A percentile compares a stretch with the other conserved stretches of the same genome.
Evolutionary conservation across 2,888 invertebrate species (phyloP).

Genomic region (Lithophane leautieri): DNA sequence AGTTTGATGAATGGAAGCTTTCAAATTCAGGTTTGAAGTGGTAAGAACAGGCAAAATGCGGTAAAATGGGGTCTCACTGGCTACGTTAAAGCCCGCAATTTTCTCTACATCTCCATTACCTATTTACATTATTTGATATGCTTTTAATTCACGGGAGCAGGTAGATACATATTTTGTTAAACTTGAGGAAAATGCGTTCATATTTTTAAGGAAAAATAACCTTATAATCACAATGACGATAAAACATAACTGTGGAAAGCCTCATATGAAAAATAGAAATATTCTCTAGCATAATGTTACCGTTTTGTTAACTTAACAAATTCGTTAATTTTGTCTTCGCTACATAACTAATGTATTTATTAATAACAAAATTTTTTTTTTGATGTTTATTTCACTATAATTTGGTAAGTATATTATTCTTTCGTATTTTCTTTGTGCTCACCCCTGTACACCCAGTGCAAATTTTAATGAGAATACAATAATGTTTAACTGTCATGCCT

Average conservation of each 20-base stretch:
- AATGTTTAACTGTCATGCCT: not conserved
- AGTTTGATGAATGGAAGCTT: conserved; percentile 59
- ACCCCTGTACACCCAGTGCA: conserved; percentile 64
- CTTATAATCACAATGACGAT: conserved; percentile 17
- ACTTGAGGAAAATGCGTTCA: conserved; percentile 30
- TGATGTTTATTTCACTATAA: conserved; percentile 1
- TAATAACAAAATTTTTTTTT: conserved; percentile 11
- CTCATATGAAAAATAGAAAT: conserved; percentile 20
- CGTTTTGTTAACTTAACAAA: not conserved
- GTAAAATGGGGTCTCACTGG: conserved; percentile 34
- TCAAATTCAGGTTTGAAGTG: conserved; percentile 49
- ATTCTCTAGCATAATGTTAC: conserved; percentile 1
- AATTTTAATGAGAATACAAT: conserved; percentile 34
- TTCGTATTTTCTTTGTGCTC: conserved; percentile 30
- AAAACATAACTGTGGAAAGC: conserved; percentile 11
- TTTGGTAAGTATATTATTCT: not conserved
- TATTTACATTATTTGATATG: conserved; percentile 53
- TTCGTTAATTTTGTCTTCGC: not conserved
- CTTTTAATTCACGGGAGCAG: conserved; percentile 27
- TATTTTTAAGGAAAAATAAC: conserved; percentile 29
- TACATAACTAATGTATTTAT: conserved; percentile 20
- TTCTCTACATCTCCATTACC: conserved; percentile 45
- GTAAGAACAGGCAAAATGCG: conserved; percentile 49
- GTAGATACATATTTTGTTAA: conserved; percentile 29
- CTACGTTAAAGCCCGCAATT: conserved; percentile 34